Base-by-base conservation (phyloP, 2,113 vertebrate genomes). In the Colaptes auratus region DNA sequence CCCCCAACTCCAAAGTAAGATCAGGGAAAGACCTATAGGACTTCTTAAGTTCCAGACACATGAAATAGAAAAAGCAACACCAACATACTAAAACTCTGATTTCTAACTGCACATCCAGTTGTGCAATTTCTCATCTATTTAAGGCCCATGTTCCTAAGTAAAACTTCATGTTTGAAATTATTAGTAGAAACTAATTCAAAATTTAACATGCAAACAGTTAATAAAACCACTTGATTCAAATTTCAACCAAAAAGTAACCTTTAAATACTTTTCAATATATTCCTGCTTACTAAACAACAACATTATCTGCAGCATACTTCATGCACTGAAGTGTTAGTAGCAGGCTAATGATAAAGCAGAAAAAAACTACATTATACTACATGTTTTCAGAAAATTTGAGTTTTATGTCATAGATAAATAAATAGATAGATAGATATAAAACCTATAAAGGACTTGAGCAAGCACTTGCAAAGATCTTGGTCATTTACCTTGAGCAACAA, bases 401-500 rank as follows among this genome's bases (percentile, higher is more conserved):
- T 61, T 92, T 77, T 78, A 19, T 24, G n/a, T 21, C 8, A 67
- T 13, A 67, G 39, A 36, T 36, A 39, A 5, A 39, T 10, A 39
- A 11, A 9, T 20, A 58, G 4, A 27, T 24, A 67, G 20, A 60
- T 17, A 58, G 4, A 58, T 7, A 48, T 36, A 13, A 70, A 81
- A 86, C 27, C 10, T 64, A 75, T 11, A 63, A 20, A 67, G 60
- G 33, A 6, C 77, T 35, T 53, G 27, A 81, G 36, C 5, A 53
- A 48, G 16, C 3, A 52, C 72, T 86, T 64, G 5, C n/a, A 53
- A 90, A 92, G 48, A 42, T 58, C 16, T 66, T 72, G 55, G 66
- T 86, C 59, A 83, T 44, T 97, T 97, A 99, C 99, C 99, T 97
- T 99, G 99, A 85, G 99, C 98, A 85, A 99, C 97, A 66, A 99